Conservation (phyloP, 2,797 vertebrate species). For the Ibycter americanus region DNA sequence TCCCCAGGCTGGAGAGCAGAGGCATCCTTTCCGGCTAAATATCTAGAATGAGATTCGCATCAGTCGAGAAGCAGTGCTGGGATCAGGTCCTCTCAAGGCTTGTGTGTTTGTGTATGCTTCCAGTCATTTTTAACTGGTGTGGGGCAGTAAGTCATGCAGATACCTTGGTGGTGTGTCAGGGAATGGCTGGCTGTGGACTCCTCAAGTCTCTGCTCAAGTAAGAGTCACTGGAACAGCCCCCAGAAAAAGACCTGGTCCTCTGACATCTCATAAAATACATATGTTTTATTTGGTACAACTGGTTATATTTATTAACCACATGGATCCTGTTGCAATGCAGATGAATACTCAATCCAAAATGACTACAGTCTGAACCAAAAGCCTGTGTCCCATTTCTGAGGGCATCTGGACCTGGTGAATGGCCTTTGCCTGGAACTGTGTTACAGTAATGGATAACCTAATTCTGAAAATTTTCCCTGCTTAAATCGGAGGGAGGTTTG, state of each 20-base stretch:
- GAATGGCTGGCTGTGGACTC: neutral
- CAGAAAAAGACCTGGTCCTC: neutral
- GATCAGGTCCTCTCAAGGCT: neutral
- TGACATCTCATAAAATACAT: neutral
- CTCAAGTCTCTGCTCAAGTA: neutral
- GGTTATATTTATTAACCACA: neutral
- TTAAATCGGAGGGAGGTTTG: neutral
- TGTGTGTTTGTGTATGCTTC: fast-evolving
- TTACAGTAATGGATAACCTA: neutral
- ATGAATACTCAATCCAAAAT: neutral
- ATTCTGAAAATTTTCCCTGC: neutral
- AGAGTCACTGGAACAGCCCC: neutral
- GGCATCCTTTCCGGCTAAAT: neutral
- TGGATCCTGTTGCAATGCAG: neutral
- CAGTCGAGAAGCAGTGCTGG: neutral
- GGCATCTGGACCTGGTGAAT: neutral
- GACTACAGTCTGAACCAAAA: neutral
- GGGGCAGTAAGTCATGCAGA: neutral
- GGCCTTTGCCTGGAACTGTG: neutral
- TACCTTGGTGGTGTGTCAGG: neutral
- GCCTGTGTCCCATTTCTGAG: neutral
- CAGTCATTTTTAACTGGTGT: neutral
- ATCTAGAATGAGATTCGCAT: neutral
- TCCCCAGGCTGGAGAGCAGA: neutral
- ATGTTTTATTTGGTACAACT: neutral